A percentile compares a stretch with the other conserved stretches of the same genome.
Evolutionary conservation across 1,140 invertebrate genomes (phyloP).

Genomic region (Apis dorsata): DNA sequence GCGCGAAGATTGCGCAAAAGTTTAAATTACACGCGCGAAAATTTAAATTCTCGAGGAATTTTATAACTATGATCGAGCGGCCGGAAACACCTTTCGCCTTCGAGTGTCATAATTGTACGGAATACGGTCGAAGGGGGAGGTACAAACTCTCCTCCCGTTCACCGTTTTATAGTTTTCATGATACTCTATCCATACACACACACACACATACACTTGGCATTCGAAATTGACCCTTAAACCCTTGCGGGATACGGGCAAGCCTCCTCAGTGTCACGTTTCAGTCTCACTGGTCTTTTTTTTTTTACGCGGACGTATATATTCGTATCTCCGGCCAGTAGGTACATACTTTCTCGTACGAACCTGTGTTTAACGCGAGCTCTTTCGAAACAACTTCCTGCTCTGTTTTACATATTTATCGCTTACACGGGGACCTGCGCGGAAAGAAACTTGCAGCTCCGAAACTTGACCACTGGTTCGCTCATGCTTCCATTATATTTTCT

Average conservation of each 20-base stretch:
- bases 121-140: not conserved
- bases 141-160: not conserved
- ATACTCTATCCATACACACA: not conserved
- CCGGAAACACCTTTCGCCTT: not conserved
- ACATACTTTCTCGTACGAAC: conserved; percentile 1
- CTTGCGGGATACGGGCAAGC: not conserved
- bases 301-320: not conserved
- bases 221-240: conserved; percentile 17
- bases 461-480: not conserved
- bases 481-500: not conserved
- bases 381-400: conserved; percentile 30
- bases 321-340: not conserved
- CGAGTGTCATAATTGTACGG: not conserved
- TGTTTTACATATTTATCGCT: conserved; percentile 39
- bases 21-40: not conserved
- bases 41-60: not conserved
- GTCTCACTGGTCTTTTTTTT: not conserved
- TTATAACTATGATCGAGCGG: not conserved
- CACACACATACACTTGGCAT: too few species aligned
- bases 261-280: conserved; percentile 20
- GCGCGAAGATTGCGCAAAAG: not conserved
- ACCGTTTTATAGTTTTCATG: conserved; percentile 14
- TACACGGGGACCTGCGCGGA: not conserved
- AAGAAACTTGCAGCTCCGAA: not conserved
- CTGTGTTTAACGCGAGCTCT: not conserved